Evolutionary conservation across 2,888 invertebrate genomes (phyloP).

Genomic region (Leptinotarsa peninsularis): DNA sequence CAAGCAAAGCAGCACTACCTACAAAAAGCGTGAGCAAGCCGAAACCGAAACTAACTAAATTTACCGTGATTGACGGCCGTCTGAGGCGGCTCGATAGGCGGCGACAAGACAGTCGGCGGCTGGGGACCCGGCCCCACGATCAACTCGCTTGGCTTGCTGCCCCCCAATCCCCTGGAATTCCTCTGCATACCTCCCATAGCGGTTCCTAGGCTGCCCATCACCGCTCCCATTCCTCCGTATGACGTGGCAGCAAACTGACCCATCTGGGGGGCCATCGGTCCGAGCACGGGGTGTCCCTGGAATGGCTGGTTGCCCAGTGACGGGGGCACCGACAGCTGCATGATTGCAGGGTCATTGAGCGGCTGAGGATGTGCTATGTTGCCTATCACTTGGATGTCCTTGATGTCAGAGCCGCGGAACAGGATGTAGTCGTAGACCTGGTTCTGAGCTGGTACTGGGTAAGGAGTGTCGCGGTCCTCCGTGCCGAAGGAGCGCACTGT

Average conservation of each 20-base stretch:
- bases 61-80: slow-evolving; percentile 65
- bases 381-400: slow-evolving; percentile 96
- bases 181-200: slow-evolving; percentile 64
- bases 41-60: slow-evolving; percentile 44
- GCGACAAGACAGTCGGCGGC: slow-evolving; percentile 60
- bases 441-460: slow-evolving; percentile 95
- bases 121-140: slow-evolving; percentile 60
- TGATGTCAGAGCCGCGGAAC: slow-evolving; percentile 98
- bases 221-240: slow-evolving; percentile 60
- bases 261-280: slow-evolving; percentile 67
- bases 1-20: slow-evolving; percentile 23
- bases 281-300: slow-evolving; percentile 80
- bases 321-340: slow-evolving; percentile 86
- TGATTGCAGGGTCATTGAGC: slow-evolving; percentile 96
- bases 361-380: slow-evolving; percentile 83
- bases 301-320: slow-evolving; percentile 74
- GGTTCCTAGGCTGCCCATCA: slow-evolving; percentile 57
- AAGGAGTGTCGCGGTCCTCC: slow-evolving; percentile 95
- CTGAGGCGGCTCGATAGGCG: slow-evolving; percentile 65
- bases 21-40: slow-evolving; percentile 25
- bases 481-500: slow-evolving; percentile 98
- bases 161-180: slow-evolving; percentile 64
- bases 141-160: slow-evolving; percentile 75
- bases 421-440: slow-evolving; percentile 99
- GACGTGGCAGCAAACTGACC: slow-evolving; percentile 67